phyloP scores from a whole-genome alignment of 2,113 vertebrate genomes.

The Isurus oxyrinchus region DNA sequence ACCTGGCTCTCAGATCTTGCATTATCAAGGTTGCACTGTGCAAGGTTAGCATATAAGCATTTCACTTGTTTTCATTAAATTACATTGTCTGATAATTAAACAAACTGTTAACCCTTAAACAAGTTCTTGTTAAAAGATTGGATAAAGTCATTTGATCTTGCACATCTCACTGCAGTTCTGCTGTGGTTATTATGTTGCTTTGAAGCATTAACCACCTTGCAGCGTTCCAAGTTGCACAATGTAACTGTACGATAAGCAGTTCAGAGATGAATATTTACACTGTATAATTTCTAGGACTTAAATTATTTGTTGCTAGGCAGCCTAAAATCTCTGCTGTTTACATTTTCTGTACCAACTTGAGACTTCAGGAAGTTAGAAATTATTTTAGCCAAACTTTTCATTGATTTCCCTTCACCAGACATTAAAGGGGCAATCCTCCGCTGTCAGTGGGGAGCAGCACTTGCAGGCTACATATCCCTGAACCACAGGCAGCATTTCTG shows the following conservation, averaged over 20 bases:
- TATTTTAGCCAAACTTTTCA: not conserved
- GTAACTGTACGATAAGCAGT: not conserved
- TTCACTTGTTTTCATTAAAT: not conserved
- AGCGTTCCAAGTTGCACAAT: not conserved
- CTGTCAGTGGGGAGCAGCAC: not conserved
- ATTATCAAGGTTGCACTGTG: not conserved
- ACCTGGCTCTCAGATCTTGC: not conserved
- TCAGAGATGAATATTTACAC: not conserved
- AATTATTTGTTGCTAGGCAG: not conserved
- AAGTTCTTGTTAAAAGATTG: not conserved
- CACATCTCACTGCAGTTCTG: not conserved
- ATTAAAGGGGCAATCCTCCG: not conserved
- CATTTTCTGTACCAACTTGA: not conserved
- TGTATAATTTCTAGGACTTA: not conserved
- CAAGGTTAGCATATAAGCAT: not conserved
- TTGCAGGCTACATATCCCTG: not conserved
- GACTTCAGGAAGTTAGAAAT: not conserved
- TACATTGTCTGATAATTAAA: not conserved
- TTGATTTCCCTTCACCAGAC: not conserved
- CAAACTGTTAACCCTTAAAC: not conserved
- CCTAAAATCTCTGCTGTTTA: not conserved
- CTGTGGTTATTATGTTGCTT: not conserved
- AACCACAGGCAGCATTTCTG: not conserved
- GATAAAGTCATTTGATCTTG: not conserved
- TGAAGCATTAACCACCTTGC: not conserved